Evolutionary conservation across 2,888 invertebrate genomes (phyloP).

Genomic region (Agrenia bidenticulata): DNA sequence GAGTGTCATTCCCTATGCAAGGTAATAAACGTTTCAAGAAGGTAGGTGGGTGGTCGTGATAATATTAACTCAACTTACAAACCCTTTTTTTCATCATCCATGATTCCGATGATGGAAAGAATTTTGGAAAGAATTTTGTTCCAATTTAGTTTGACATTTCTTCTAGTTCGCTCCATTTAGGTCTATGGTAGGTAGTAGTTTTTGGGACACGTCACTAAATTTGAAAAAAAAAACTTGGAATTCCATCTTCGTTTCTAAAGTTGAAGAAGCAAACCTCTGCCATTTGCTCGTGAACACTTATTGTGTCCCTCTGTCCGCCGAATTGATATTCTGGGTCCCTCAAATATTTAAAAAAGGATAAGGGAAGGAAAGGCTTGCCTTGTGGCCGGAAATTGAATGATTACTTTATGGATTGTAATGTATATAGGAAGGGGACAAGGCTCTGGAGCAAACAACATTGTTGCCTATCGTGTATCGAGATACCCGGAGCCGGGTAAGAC

Average conservation of each 20-base stretch:
- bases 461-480: constrained; percentile 26
- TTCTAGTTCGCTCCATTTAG: neutral
- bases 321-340: no score
- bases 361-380: constrained; percentile 7
- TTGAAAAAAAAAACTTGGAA: no score
- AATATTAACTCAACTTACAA: no score
- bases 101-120: no score
- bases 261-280: neutral
- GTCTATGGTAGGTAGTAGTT: no score
- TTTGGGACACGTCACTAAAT: no score
- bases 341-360: neutral
- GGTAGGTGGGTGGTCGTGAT: no score
- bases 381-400: constrained; percentile 38
- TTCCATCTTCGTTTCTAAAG: neutral
- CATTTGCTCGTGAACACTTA: neutral
- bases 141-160: no score
- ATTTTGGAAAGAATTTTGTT: no score
- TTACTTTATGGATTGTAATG: constrained; percentile 34
- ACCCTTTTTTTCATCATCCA: no score
- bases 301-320: neutral
- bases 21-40: no score
- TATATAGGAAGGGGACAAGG: neutral
- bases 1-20: no score
- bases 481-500: constrained; percentile 32
- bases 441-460: constrained; percentile 23